Evolutionary conservation across 2,797 vertebrate genomes (phyloP).

Genomic region (Aphelocoma californica): DNA sequence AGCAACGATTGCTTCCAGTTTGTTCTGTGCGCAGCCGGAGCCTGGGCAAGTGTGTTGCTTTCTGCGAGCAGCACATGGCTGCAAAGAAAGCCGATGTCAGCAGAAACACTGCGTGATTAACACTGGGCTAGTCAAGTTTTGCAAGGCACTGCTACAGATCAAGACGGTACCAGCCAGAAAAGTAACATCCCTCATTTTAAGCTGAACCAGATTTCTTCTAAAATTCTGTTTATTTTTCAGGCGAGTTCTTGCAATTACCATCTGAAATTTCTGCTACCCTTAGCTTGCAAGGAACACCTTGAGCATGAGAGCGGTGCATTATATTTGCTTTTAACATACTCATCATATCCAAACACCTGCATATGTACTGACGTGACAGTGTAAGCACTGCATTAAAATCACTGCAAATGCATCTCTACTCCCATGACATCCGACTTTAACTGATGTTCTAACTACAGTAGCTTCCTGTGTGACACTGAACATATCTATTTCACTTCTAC

Average conservation of each 20-base stretch:
- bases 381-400: background rate
- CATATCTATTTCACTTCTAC: background rate
- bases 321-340: background rate
- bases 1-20: background rate
- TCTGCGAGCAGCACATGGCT: background rate
- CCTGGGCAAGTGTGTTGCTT: background rate
- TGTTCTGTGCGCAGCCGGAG: background rate
- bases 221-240: background rate
- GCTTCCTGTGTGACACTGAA: background rate
- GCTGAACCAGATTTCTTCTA: background rate
- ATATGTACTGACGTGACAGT: rapidly evolving
- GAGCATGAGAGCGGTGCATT: background rate
- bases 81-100: slow-evolving; percentile 12
- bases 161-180: background rate
- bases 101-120: slow-evolving; percentile 21
- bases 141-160: background rate
- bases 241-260: background rate
- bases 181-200: background rate
- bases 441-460: background rate
- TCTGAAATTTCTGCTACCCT: background rate
- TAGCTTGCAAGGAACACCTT: background rate
- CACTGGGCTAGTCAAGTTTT: slow-evolving; percentile 15
- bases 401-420: background rate
- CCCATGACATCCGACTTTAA: background rate
- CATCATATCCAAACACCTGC: background rate